Percentiles rank a stretch among this genome's conserved stretches.
phyloP scores from a whole-genome alignment of 1,140 invertebrate genomes.

The Holotrichia oblita region DNA sequence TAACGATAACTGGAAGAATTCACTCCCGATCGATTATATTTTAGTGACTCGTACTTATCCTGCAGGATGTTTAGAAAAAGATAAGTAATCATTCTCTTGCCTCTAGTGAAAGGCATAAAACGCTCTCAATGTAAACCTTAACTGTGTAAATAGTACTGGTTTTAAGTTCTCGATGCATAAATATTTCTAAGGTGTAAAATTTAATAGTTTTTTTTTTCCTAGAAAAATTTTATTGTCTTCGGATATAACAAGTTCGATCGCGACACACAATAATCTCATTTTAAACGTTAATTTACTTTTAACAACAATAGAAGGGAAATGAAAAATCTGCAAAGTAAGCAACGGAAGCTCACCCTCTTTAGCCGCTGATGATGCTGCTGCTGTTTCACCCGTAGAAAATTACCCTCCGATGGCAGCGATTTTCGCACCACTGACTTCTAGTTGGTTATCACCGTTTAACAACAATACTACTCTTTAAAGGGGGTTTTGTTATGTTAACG shows the following conservation, averaged over 20 bases:
- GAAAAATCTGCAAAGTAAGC: conserved; percentile 27
- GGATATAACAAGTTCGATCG: no score
- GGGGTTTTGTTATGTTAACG: conserved; percentile 40
- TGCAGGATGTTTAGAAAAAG: conserved; percentile 29
- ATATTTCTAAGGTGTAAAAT: not conserved
- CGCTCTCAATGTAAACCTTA: conserved; percentile 20
- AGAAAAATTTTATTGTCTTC: no score
- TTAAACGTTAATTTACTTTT: not conserved
- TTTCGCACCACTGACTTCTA: conserved; percentile 23
- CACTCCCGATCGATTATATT: conserved; percentile 6
- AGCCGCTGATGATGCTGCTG: not conserved
- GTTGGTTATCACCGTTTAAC: conserved; percentile 38
- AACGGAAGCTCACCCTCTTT: not conserved
- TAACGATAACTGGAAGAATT: not conserved
- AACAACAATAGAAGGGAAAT: conserved; percentile 3
- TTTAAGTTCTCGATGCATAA: not conserved
- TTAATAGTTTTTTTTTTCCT: no score
- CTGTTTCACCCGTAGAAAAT: not conserved
- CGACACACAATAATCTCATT: no score
- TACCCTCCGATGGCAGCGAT: not conserved
- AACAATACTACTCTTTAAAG: conserved; percentile 40
- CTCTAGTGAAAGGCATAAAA: conserved; percentile 1
- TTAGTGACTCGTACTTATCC: not conserved
- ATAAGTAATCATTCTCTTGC: conserved; percentile 11
- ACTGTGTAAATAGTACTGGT: not conserved